These are phyloP conservation scores for Pluvianellus socialis DNA, from an alignment of 2,113 vertebrate species.

Conservation along the genomic window DNA sequence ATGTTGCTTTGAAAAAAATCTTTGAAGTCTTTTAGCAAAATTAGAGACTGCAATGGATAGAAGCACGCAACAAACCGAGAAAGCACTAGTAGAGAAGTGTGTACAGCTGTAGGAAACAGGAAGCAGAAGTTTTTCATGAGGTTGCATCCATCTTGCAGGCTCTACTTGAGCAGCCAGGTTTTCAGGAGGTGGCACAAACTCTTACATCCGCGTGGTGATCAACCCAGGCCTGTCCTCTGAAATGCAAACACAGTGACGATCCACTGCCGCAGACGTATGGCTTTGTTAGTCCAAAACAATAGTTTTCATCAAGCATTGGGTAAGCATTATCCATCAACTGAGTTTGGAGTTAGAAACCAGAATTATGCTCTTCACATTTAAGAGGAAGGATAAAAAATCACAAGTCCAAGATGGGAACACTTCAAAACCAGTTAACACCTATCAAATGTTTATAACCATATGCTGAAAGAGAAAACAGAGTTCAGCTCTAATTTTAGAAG, in stretches of 20 bases:
- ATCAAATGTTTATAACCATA: not conserved
- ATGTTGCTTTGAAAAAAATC: not conserved
- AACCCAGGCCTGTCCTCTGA: not conserved
- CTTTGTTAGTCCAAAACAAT: not conserved
- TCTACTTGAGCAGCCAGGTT: not conserved
- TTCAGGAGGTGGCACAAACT: not conserved
- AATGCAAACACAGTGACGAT: not conserved
- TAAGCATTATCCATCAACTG: not conserved
- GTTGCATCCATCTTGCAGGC: not conserved
- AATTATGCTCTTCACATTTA: not conserved
- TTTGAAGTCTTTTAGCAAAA: not conserved
- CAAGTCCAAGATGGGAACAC: not conserved
- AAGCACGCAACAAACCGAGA: not conserved
- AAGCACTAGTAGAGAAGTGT: not conserved
- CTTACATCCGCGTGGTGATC: not conserved
- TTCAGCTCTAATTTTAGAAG: not conserved
- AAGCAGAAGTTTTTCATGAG: not conserved
- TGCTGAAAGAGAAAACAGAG: not conserved
- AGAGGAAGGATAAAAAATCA: not conserved
- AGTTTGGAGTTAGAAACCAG: not conserved
- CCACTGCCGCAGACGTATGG: not conserved
- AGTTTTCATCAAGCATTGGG: not conserved
- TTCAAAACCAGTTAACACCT: not conserved
- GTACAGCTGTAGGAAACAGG: not conserved
- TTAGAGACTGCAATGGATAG: not conserved